Conservation (phyloP, 2,113 vertebrate genomes). For the Falco punctatus region DNA sequence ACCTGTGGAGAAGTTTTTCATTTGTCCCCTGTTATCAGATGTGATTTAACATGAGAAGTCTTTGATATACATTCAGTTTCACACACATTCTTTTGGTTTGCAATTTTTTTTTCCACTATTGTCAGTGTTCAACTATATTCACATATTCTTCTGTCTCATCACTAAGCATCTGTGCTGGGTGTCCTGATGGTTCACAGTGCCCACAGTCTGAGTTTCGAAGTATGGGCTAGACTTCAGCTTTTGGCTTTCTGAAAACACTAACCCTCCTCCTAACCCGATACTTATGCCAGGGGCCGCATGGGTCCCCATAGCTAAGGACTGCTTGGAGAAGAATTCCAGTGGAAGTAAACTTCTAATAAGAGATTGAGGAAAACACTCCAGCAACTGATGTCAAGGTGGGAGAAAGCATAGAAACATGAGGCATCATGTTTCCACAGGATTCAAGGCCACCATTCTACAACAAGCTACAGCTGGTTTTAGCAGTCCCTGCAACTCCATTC, state of each 20-base stretch:
- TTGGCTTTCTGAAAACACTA: background rate
- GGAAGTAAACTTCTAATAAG: background rate
- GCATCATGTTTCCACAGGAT: background rate
- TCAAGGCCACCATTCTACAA: background rate
- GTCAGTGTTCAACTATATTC: background rate
- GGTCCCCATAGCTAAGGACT: background rate
- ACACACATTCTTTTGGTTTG: background rate
- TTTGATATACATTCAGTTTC: background rate
- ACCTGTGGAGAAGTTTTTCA: background rate
- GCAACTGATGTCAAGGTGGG: background rate
- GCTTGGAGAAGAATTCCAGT: background rate
- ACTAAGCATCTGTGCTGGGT: background rate
- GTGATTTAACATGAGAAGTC: background rate
- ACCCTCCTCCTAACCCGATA: background rate
- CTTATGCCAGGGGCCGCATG: background rate
- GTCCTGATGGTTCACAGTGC: background rate
- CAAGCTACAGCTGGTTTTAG: background rate
- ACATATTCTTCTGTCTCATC: background rate
- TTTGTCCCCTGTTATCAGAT: background rate
- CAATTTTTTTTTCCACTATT: background rate
- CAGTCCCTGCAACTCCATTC: background rate
- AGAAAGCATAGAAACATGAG: background rate
- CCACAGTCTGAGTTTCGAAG: background rate
- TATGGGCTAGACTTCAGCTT: background rate
- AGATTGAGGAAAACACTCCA: background rate